These are phyloP conservation scores for Tineola bisselliella DNA, from an alignment of 2,888 invertebrate genomes.

Conservation along the genomic window DNA sequence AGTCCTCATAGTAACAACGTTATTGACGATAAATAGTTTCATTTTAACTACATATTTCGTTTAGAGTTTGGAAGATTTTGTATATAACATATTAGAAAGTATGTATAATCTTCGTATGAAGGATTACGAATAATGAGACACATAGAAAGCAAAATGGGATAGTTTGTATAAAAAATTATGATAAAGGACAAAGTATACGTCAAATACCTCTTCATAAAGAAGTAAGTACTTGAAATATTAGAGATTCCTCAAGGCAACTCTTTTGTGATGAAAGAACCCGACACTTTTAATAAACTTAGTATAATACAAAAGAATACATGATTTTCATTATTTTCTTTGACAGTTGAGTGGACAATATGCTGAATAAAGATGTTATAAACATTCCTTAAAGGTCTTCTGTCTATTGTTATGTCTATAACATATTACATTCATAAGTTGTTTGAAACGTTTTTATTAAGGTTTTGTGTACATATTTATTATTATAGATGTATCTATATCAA, in stretches of 20 bases:
- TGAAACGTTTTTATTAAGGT: too few relatives aligned
- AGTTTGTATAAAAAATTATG: not conserved
- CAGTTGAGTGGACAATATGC: slow-evolving; percentile 7
- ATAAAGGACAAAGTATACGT: not conserved
- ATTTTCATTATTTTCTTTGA: slow-evolving; percentile 7
- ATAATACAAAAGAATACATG: slow-evolving; percentile 3
- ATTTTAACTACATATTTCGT: too few relatives aligned
- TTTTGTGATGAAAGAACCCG: not conserved
- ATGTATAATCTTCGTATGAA: too few relatives aligned
- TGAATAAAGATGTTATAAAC: not conserved
- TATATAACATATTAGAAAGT: too few relatives aligned
- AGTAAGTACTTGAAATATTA: not conserved
- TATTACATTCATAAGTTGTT: not conserved
- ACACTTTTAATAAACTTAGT: slow-evolving; percentile 12
- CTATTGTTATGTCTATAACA: not conserved
- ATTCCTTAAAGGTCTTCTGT: not conserved
- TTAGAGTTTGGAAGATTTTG: too few relatives aligned
- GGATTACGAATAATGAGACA: too few relatives aligned
- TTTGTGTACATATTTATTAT: too few relatives aligned
- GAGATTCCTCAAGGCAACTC: not conserved
- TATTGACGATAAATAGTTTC: too few relatives aligned
- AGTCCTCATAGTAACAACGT: too few relatives aligned
- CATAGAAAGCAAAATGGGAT: too few relatives aligned
- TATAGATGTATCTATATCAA: too few relatives aligned
- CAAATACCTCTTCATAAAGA: not conserved